Percentiles rank a stretch among this genome's conserved stretches.
Conservation (phyloP, 2,797 vertebrate species). For the Acrossocheilus wenchowensis region DNA sequence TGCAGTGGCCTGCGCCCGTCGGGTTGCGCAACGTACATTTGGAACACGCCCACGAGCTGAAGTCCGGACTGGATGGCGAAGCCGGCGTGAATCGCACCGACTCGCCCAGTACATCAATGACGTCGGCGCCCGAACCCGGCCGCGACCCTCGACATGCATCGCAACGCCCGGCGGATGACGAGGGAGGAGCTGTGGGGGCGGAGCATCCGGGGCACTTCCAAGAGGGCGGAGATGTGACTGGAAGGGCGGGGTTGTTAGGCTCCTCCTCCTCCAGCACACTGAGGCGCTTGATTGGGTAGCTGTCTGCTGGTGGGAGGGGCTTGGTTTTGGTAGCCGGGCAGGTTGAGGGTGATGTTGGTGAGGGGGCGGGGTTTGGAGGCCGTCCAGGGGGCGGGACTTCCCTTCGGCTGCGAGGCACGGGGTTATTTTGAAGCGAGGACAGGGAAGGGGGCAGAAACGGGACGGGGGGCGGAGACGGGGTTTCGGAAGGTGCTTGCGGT, state of each 20-base stretch:
- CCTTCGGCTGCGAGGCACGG: conserved; percentile 92
- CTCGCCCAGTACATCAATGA: conserved; percentile 90
- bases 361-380: conserved; percentile 73
- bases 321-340: conserved; percentile 75
- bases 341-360: conserved; percentile 76
- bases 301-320: conserved; percentile 80
- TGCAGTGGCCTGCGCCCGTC: conserved; percentile 85
- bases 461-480: conserved; percentile 65
- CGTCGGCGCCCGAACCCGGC: conserved; percentile 72
- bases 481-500: conserved; percentile 63
- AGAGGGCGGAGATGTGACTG: conserved; percentile 68
- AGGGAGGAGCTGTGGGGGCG: conserved; percentile 69
- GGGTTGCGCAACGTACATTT: conserved; percentile 95
- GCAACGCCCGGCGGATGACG: conserved; percentile 69
- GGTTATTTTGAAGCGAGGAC: conserved; percentile 92
- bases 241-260: conserved; percentile 63
- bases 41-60: conserved; percentile 93
- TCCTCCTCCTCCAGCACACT: conserved; percentile 91
- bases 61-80: conserved; percentile 94
- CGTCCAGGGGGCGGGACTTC: conserved; percentile 88
- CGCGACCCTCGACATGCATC: conserved; percentile 80
- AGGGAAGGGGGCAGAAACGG: conserved; percentile 72
- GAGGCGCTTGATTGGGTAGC: conserved; percentile 86
- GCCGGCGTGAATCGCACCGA: conserved; percentile 90
- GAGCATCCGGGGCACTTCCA: conserved; percentile 88